Percentiles rank a stretch among this genome's conserved stretches.
Evolutionary conservation across 2,113 vertebrate genomes (phyloP).

Genomic region (Pseudorectes ferrugineus): DNA sequence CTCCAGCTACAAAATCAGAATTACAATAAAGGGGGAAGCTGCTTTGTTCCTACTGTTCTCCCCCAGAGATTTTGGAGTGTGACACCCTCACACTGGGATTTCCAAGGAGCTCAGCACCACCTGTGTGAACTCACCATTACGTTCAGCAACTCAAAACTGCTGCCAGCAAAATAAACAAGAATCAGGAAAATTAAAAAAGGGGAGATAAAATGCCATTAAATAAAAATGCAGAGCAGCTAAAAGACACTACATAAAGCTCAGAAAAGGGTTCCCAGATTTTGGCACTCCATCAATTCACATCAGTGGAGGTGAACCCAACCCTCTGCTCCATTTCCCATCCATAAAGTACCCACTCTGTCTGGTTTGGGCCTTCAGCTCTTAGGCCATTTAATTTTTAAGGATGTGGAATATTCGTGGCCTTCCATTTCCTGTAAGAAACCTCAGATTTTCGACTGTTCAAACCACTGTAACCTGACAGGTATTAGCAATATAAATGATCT

Average conservation of each 20-base stretch:
- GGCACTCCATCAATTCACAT: not conserved
- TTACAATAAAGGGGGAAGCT: not conserved
- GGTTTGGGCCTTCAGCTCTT: not conserved
- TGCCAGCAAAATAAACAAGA: not conserved
- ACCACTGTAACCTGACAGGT: constrained; percentile 27
- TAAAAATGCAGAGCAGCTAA: not conserved
- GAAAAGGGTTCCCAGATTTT: not conserved
- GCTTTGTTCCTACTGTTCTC: not conserved
- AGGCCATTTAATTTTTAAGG: not conserved
- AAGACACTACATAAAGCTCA: not conserved
- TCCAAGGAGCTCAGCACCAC: not conserved
- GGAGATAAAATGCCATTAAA: not conserved
- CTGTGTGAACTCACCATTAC: fast-evolving
- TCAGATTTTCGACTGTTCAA: not conserved
- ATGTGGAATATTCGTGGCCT: not conserved
- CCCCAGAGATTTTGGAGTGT: not conserved
- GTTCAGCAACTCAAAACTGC: not conserved
- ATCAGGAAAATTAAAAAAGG: not conserved
- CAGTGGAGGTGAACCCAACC: not conserved
- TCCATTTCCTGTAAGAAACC: constrained; percentile 42
- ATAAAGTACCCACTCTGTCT: not conserved
- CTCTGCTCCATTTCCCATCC: not conserved
- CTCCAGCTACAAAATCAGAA: not conserved
- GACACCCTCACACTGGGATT: not conserved
- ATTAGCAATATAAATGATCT: constrained; percentile 26